Evolutionary conservation across 1,140 invertebrate species (phyloP), one percentile per base, ranked within the genome.

Genomic region (Psix sp.): DNA sequence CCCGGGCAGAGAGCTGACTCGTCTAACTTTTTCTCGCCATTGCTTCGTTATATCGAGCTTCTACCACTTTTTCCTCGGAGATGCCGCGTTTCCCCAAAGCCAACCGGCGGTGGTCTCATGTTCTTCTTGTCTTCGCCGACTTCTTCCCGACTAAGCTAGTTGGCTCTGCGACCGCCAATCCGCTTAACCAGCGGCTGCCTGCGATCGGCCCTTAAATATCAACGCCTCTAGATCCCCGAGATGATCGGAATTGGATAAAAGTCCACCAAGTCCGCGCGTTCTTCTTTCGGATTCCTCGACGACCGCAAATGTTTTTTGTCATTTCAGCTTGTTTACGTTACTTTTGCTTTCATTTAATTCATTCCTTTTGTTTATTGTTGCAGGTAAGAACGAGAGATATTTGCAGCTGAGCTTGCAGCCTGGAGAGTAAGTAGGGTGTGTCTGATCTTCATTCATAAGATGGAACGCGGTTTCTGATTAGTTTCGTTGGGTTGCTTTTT

Each of bases 21-120:
- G 79, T 83, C 74, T 80, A 84, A 84, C 85, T 87, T 87, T 87
- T 87, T 87, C 85, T 87, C 84, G 74, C 82, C 78, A 77, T 60
- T 73, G 77, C 10, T 35, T 76, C 74, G 60, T 71, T 57, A 59
- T 63, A 51, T 56, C 48, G 49, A 33, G 51, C 6, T 24, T 49
- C 57, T 79, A 78, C 81, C 78, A 80, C 80, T 84, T 82, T 84
- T 84, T 84, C 79, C 80, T 40, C 31, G 54, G 74, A 73, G 77
- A 83, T 84, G 77, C 81, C 78, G 73, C 75, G 71, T 82, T 82
- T 81, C 67, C 82, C 62, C 62, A 71, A 79, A 83, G 79, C 52
- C 70, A 62, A 17, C 45, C 66, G 74, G 29, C 66, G 65, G 66
- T 74, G 66, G 57, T 68, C 65, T 56, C 45, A 48, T 73, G 52